Percentiles rank a stretch among this genome's conserved stretches.
These are phyloP conservation scores for Teleiodes luculella DNA, from an alignment of 2,888 invertebrate species.

Conservation along the genomic window DNA sequence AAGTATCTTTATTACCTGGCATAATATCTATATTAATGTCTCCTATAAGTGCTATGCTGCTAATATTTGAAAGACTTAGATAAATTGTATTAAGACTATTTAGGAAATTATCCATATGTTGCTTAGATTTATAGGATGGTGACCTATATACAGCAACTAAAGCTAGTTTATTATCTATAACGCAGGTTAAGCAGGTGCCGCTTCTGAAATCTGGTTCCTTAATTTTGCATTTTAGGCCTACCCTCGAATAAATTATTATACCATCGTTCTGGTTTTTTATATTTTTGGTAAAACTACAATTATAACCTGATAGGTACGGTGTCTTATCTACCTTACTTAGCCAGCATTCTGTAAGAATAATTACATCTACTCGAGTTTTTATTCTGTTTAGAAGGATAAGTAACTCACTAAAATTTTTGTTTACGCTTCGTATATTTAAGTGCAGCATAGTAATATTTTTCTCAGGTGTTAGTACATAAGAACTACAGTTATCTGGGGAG, in stretches of 20 bases:
- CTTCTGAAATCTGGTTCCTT: background rate
- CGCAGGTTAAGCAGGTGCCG: background rate
- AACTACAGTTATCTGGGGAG: background rate
- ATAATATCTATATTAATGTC: too few relatives aligned
- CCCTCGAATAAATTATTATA: background rate
- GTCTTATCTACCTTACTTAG: background rate
- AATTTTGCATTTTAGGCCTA: too few relatives aligned
- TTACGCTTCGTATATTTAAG: background rate
- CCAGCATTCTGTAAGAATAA: background rate
- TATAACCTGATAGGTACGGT: background rate
- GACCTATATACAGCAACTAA: too few relatives aligned
- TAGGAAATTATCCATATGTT: too few relatives aligned
- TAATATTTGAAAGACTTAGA: too few relatives aligned
- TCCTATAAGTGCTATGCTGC: too few relatives aligned
- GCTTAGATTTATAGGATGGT: too few relatives aligned
- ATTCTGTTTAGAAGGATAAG: background rate
- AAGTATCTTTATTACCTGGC: too few relatives aligned
- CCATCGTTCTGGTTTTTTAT: constrained; percentile 1
- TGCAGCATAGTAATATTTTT: background rate
- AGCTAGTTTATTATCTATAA: too few relatives aligned
- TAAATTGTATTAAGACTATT: too few relatives aligned
- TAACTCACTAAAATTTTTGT: background rate
- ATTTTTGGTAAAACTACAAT: background rate
- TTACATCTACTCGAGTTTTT: background rate
- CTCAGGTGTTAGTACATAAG: background rate